Base-by-base conservation (phyloP, 2,113 vertebrate species). In the Notothenia rossii region DNA sequence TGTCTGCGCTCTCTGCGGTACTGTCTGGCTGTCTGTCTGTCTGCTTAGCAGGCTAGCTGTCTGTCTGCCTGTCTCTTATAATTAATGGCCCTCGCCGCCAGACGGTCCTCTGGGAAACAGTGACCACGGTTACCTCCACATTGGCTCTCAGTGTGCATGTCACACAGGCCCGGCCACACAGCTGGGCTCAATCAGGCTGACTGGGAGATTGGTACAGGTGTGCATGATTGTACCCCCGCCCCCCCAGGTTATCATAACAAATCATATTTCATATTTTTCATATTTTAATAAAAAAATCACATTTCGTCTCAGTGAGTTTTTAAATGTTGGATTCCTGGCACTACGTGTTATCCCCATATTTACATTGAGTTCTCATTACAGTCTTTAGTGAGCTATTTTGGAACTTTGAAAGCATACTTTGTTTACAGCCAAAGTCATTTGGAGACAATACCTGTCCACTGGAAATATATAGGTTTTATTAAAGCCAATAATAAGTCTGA, bases 1-100 rank as follows among this genome's bases (percentile, higher is more conserved):
- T 91, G 88, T 92, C 90, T 88, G 79, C 83, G 81, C 79, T 86
- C 87, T 88, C 89, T 93, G 90, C 93, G 72, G 87, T 73, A 77
- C 91, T 85, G 89, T 82, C 36, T 40, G 29, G 29, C 29, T 29
- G 36, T 40, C 36, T 40, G 36, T 86, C 84, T 81, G 85, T 77
- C 71, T 78, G 69, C 9, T 67, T 71, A 71, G 14, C 81, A 71
- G 86, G 70, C 84, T 89, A 50, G 20, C 82, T 87, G 89, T 88
- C 88, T 86, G 82, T 88, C 92, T 88, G 75, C 70, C 81, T 88
- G 88, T 88, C 86, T 79, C 72, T 75, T 88, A 88, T 92, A 93
- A 93, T 92, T 90, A 87, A 93, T 93, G 90, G 76, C 83, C 88
- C 84, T 80, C 76, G 60, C 65, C 46, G 73, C 83, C 89, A 93